These are phyloP conservation scores for Nematolebias whitei DNA, from an alignment of 2,113 vertebrate species.

Conservation along the genomic window DNA sequence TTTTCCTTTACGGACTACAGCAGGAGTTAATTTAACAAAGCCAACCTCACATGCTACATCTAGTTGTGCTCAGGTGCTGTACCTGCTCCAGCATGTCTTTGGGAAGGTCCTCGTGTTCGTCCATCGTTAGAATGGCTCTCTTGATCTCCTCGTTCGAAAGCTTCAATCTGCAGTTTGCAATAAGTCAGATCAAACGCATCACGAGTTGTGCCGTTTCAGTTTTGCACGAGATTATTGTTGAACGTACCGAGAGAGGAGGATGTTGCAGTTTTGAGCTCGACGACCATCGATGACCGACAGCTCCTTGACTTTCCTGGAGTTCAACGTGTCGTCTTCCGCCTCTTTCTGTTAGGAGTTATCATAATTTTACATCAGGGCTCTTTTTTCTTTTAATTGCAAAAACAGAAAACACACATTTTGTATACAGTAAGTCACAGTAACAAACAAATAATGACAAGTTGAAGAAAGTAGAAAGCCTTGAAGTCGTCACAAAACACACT, in stretches of 20 bases:
- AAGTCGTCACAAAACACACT: constrained; percentile 6
- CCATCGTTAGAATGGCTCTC: constrained; percentile 96
- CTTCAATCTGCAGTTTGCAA: constrained; percentile 86
- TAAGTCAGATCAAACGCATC: constrained; percentile 3
- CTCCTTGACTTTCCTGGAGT: constrained; percentile 95
- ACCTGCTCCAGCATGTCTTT: constrained; percentile 99
- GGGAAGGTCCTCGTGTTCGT: constrained; percentile 97
- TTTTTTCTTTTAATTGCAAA: not conserved
- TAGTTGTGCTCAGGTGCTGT: not conserved
- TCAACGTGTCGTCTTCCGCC: constrained; percentile 90
- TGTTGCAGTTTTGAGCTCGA: constrained; percentile 98
- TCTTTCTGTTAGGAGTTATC: constrained; percentile 87
- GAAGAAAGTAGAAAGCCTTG: not conserved
- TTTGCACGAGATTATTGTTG: not conserved
- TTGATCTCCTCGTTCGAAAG: constrained; percentile 98
- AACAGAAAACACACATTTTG: not conserved
- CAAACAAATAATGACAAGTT: not conserved
- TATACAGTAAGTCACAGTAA: not conserved
- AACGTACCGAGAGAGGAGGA: constrained; percentile 93
- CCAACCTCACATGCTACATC: not conserved
- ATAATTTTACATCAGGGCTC: not conserved
- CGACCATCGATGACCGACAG: constrained; percentile 96
- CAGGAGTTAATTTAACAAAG: not conserved
- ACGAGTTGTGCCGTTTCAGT: not conserved
- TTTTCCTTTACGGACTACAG: not conserved